A percentile compares a stretch with the other conserved stretches of the same genome.
phyloP scores from a whole-genome alignment of 2,113 vertebrate genomes.

The chimpanzee (Pan troglodytes) region NHGRI_mPanTro3-v2.1_pri NC_072411.2:61236001-61236500 shows the following conservation, averaged over 20 bases:
- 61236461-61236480: background rate
- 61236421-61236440: background rate
- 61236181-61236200: background rate
- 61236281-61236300: background rate
- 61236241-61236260: too few relatives aligned
- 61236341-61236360: background rate
- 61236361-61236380: background rate
- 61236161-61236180: accelerated
- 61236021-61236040: background rate
- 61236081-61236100: accelerated
- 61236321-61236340: background rate
- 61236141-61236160: background rate
- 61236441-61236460: background rate
- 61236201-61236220: too few relatives aligned
- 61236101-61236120: background rate
- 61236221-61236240: background rate
- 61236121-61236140: background rate
- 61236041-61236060: background rate
- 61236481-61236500: background rate
- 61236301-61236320: background rate
- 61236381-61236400: background rate
- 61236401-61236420: background rate
- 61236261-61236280: background rate
- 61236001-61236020: background rate
- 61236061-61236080: background rate